phyloP scores from a whole-genome alignment of 2,113 vertebrate genomes.

The Daboia siamensis region DNA sequence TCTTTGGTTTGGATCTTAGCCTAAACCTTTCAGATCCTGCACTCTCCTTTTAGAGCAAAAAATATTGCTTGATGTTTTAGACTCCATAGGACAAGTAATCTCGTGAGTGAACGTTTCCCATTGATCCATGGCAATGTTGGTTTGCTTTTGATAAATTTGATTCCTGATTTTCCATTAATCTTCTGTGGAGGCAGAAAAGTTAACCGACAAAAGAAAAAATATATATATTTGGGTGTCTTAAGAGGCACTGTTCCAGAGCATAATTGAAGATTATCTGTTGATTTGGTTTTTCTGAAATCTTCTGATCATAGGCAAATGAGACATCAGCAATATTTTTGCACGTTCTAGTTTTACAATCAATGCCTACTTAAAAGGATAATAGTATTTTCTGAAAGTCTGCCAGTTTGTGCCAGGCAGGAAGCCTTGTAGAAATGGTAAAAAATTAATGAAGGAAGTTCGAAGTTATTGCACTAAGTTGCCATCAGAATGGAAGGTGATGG shows the following conservation, averaged over 20 bases:
- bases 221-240: neutral
- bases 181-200: neutral
- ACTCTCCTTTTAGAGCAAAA: neutral
- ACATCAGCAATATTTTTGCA: neutral
- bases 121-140: neutral
- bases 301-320: neutral
- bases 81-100: neutral
- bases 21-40: neutral
- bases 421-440: neutral
- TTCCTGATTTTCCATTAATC: neutral
- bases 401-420: rapidly evolving
- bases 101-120: neutral
- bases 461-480: neutral
- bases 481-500: conserved; percentile 4
- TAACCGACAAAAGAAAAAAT: neutral
- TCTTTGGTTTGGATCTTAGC: neutral
- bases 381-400: rapidly evolving
- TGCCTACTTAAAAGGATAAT: neutral
- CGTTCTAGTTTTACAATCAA: neutral
- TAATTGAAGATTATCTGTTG: neutral
- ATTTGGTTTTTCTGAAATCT: neutral
- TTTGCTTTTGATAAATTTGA: neutral
- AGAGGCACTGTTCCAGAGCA: neutral
- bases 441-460: neutral
- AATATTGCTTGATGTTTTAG: neutral